Evolutionary conservation across 1,140 invertebrate genomes (phyloP).

Genomic region (Halesus radiatus): DNA sequence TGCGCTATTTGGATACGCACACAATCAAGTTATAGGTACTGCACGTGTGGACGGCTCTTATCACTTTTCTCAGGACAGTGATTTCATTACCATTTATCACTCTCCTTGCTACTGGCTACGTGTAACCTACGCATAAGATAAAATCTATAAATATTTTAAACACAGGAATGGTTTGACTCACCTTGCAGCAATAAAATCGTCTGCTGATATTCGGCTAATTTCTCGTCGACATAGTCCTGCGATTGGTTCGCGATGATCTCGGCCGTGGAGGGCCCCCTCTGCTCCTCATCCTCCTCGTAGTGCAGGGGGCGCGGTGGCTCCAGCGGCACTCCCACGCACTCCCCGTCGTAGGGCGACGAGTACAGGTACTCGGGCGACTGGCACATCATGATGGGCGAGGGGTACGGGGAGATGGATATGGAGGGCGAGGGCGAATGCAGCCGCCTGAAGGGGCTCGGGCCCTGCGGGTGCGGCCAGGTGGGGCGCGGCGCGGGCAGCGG

Average conservation of each 20-base stretch:
- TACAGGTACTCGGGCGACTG: constrained; percentile 76
- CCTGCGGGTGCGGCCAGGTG: constrained; percentile 63
- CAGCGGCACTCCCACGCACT: constrained; percentile 78
- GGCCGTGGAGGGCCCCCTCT: constrained; percentile 84
- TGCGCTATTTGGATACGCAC: no score
- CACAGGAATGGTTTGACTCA: constrained; percentile 66
- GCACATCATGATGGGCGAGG: constrained; percentile 70
- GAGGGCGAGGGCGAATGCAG: constrained; percentile 65
- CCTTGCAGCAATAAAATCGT: constrained; percentile 92
- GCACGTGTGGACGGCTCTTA: no score
- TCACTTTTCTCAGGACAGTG: no score
- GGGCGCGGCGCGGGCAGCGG: constrained; percentile 65
- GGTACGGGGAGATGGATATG: constrained; percentile 68
- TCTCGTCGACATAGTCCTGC: constrained; percentile 94
- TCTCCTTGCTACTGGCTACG: no score
- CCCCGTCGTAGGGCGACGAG: constrained; percentile 73
- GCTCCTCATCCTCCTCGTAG: constrained; percentile 76
- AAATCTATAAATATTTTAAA: no score
- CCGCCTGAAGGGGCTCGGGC: constrained; percentile 63
- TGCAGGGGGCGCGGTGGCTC: constrained; percentile 75
- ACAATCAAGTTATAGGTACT: no score
- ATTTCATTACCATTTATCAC: no score
- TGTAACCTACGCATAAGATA: no score
- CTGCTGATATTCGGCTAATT: constrained; percentile 92
- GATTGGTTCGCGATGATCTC: constrained; percentile 94